Evolutionary conservation across 2,113 vertebrate species (phyloP).

Genomic region (Pholis gunnellus): DNA sequence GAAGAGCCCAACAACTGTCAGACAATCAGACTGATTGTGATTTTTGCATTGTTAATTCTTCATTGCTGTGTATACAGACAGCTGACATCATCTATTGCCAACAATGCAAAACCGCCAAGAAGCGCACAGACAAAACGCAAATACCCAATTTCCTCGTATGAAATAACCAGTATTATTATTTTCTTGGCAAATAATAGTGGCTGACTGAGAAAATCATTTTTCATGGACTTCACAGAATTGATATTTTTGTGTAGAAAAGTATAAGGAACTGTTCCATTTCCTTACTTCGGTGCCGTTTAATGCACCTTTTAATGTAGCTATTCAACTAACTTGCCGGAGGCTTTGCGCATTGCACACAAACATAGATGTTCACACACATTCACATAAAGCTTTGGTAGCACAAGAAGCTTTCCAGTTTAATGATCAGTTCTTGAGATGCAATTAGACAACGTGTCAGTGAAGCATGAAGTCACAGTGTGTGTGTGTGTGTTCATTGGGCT

Average conservation of each 20-base stretch:
- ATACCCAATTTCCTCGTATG: neutral
- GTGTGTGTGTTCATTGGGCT: slow-evolving; percentile 3
- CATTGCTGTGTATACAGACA: no score
- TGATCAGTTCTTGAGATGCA: slow-evolving; percentile 47
- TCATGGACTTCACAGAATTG: neutral
- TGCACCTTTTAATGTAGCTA: neutral
- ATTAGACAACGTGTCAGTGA: slow-evolving; percentile 55
- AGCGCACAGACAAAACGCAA: neutral
- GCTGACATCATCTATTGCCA: neutral
- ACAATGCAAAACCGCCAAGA: neutral
- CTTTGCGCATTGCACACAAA: neutral
- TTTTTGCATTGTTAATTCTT: no score
- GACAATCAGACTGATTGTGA: no score
- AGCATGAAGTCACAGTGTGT: slow-evolving; percentile 9
- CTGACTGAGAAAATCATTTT: neutral
- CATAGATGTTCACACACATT: slow-evolving; percentile 18
- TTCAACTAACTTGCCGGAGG: neutral
- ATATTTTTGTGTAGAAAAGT: neutral
- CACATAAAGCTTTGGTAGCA: slow-evolving; percentile 31
- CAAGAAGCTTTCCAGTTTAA: slow-evolving; percentile 45
- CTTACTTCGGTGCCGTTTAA: neutral
- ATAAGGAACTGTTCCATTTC: neutral
- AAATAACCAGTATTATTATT: neutral
- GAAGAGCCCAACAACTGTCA: no score
- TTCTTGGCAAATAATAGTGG: neutral